These are phyloP conservation scores for Sycobia sp. DNA, from an alignment of 1,140 invertebrate species.

Conservation along the genomic window DNA sequence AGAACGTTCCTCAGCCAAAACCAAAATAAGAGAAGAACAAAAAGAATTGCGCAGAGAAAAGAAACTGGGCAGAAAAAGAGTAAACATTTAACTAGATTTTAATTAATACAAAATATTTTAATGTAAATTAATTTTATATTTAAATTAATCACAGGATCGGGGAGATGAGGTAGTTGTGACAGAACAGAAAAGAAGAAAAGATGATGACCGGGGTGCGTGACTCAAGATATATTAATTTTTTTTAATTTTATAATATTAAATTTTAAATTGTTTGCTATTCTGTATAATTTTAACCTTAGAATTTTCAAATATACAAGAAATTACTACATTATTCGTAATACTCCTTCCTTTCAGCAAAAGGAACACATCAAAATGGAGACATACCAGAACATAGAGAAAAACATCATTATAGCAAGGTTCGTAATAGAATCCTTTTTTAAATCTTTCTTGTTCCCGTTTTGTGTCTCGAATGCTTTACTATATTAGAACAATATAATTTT, in stretches of 20 bases:
- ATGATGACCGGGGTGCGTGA: constrained; percentile 73
- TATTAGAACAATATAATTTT: background rate
- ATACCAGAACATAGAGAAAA: constrained; percentile 65
- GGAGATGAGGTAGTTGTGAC: constrained; percentile 67
- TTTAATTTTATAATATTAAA: background rate
- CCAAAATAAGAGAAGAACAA: constrained; percentile 69
- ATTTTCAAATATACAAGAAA: constrained; percentile 26
- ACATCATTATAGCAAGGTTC: constrained; percentile 65
- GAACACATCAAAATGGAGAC: constrained; percentile 66
- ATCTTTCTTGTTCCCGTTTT: too few species aligned
- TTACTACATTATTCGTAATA: constrained; percentile 13
- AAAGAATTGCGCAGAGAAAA: constrained; percentile 76
- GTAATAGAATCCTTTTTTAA: constrained; percentile 34
- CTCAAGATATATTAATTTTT: constrained; percentile 23
- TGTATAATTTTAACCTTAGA: constrained; percentile 2
- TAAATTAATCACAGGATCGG: constrained; percentile 65
- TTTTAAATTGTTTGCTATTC: background rate
- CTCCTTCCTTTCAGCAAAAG: constrained; percentile 52
- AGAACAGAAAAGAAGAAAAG: constrained; percentile 76
- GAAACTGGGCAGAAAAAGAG: constrained; percentile 76
- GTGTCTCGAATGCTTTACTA: too few species aligned
- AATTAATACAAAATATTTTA: background rate
- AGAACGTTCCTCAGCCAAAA: constrained; percentile 67
- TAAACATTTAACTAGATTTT: constrained; percentile 50
- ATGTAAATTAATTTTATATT: background rate